Percentiles rank a stretch among this genome's conserved stretches.
phyloP scores from a whole-genome alignment of 1,140 invertebrate species.

The Contarinia nasturtii region DNA sequence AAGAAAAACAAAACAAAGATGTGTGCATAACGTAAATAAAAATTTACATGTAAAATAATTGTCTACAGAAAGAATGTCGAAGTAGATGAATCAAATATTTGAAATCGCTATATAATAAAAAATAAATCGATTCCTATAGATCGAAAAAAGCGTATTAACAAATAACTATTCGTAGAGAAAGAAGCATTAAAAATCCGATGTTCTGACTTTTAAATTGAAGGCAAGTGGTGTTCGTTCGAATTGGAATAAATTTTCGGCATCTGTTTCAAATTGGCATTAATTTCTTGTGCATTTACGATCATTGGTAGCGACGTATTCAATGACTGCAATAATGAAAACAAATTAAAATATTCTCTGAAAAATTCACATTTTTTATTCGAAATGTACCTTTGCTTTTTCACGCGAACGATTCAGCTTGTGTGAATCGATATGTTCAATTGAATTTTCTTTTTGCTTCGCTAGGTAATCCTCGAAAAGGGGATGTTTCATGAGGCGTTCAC shows the following conservation, averaged over 20 bases:
- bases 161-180: not conserved
- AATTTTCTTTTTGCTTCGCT: slow-evolving; percentile 13
- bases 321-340: too few relatives aligned
- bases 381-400: not conserved
- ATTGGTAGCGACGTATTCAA: not conserved
- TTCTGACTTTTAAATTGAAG: not conserved
- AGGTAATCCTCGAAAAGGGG: slow-evolving; percentile 27
- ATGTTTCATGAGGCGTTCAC: slow-evolving; percentile 77
- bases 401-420: not conserved
- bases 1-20: too few relatives aligned
- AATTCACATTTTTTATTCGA: too few relatives aligned
- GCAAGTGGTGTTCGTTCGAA: not conserved
- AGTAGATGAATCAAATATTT: too few relatives aligned
- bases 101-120: too few relatives aligned
- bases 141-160: not conserved
- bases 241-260: too few relatives aligned
- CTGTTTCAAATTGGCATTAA: not conserved
- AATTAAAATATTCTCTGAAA: too few relatives aligned
- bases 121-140: not conserved
- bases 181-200: too few relatives aligned
- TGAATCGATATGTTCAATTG: not conserved
- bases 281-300: not conserved
- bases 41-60: too few relatives aligned
- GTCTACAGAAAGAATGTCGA: too few relatives aligned
- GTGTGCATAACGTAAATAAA: too few relatives aligned